These are phyloP conservation scores for Araneus ventricosus DNA, from an alignment of 1,140 invertebrate species.

Conservation along the genomic window DNA sequence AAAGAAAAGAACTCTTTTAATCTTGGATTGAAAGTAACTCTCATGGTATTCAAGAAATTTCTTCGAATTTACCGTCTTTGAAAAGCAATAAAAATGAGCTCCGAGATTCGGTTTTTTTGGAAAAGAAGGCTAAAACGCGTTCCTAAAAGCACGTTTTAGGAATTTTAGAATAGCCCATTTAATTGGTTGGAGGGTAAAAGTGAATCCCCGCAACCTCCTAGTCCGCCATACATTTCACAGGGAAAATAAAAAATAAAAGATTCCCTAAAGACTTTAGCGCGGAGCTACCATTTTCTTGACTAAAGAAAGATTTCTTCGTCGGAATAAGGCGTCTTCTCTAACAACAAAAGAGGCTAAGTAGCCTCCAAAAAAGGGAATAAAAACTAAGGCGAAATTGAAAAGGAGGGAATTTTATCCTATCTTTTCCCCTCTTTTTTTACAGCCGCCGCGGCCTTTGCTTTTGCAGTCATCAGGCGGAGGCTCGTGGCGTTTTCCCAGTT, in stretches of 20 bases:
- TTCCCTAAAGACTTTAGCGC: conserved; percentile 57
- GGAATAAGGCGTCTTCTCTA: conserved; percentile 49
- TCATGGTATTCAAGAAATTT: background rate
- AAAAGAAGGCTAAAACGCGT: conserved; percentile 4
- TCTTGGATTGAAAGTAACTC: background rate
- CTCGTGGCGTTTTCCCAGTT: conserved; percentile 23
- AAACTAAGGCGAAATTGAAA: conserved; percentile 61
- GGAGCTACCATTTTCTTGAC: background rate
- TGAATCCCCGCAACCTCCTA: background rate
- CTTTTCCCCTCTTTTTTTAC: background rate
- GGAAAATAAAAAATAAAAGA: background rate
- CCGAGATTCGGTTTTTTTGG: background rate
- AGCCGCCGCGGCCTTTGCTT: background rate
- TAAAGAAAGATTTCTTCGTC: background rate
- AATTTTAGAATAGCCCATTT: conserved; percentile 58
- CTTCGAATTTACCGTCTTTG: background rate
- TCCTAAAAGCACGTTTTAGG: conserved; percentile 45
- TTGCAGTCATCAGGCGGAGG: conserved; percentile 6
- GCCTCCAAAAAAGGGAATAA: conserved; percentile 35
- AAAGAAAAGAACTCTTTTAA: background rate
- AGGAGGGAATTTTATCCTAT: conserved; percentile 45
- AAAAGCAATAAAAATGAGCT: conserved; percentile 35
- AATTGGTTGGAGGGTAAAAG: conserved; percentile 31
- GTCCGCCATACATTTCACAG: background rate
- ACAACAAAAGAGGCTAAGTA: conserved; percentile 65